Percentiles rank a stretch among this genome's conserved stretches.
Conservation (phyloP, 2,113 vertebrate genomes). For the Erythrocercus mccallii region DNA sequence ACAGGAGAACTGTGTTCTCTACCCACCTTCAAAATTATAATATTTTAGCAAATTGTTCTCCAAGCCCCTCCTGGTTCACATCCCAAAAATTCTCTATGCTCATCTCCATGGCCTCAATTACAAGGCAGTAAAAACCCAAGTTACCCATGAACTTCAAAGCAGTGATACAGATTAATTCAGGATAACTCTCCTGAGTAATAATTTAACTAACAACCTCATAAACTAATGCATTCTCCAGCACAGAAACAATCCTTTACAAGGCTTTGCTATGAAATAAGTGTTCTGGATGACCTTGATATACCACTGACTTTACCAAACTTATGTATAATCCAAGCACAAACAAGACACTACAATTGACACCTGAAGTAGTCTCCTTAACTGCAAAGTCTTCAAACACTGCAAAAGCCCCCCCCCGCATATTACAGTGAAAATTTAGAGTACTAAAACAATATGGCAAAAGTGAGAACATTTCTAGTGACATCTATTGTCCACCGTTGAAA, state of each 20-base stretch:
- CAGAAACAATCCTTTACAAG: background rate
- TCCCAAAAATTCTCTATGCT: background rate
- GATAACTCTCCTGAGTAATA: background rate
- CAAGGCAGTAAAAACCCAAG: background rate
- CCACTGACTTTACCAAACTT: background rate
- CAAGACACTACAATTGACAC: background rate
- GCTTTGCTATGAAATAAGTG: background rate
- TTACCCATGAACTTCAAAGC: constrained; percentile 12
- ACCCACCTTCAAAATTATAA: background rate
- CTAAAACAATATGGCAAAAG: background rate
- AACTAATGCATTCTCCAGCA: background rate
- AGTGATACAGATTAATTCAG: background rate
- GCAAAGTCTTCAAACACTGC: background rate
- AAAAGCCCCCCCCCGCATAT: fast-evolving
- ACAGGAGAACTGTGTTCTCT: background rate
- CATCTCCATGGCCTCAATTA: background rate
- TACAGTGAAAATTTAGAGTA: background rate
- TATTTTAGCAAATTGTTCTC: background rate
- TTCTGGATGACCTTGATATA: background rate
- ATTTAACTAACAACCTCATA: background rate
- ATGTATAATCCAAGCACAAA: background rate
- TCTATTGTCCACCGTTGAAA: background rate
- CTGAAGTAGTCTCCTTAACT: background rate
- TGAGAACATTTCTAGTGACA: background rate
- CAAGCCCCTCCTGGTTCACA: background rate